Evolutionary conservation across 2,888 invertebrate genomes (phyloP), one percentile per base, ranked within the genome.

Genomic region (Leptinotarsa rubiginosa): DNA sequence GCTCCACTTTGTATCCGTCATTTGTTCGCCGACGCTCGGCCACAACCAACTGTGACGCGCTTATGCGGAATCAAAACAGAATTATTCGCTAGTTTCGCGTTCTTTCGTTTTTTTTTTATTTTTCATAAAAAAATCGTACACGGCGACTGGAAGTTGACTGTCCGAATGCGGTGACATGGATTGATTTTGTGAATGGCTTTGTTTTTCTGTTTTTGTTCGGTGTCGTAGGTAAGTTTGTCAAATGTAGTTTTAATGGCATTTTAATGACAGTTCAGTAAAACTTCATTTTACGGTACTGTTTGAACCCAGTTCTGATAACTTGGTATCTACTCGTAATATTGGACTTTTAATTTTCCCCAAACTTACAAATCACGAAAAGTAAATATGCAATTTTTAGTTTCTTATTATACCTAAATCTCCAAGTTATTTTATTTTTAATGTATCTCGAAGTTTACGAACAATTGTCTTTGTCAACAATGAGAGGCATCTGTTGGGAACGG

Each of bases 1-100:
- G 68, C 74, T 71, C 71, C 47, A 71, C 64, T 73, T 72, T 70
- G 73, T 54, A 70, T 62, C 70, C 65, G 69, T 66, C 73, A 65
- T 25, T 70, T 59, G 59, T 59, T 67, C 41, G 41, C 50, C 66
- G 73, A 68, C 65, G 73, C 69, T 68, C 73, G 31, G 16, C n/a
- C 67, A 52, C 50, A 50, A 5, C 67, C 49, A 49, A 54, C 52
- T 41, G 41, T 31, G 16, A 68, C 31, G n/a, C 49, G 15, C 41
- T 41, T 62, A 41, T 31, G 62, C n/a, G 16, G 31, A 62, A 5
- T 15, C 62, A 12, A 22, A 56, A 56, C 56, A 22, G 22, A 52
- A 18, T 52, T 15, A 22, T 4, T 31, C 41, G 41, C 25, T 62
- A 4, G 62, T 62, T 25, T 31, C n/a, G 62, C 31, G 18, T 52